These are phyloP conservation scores for Onychomys arenicola DNA, from an alignment of 2,797 vertebrate genomes.

Conservation along the genomic window DNA sequence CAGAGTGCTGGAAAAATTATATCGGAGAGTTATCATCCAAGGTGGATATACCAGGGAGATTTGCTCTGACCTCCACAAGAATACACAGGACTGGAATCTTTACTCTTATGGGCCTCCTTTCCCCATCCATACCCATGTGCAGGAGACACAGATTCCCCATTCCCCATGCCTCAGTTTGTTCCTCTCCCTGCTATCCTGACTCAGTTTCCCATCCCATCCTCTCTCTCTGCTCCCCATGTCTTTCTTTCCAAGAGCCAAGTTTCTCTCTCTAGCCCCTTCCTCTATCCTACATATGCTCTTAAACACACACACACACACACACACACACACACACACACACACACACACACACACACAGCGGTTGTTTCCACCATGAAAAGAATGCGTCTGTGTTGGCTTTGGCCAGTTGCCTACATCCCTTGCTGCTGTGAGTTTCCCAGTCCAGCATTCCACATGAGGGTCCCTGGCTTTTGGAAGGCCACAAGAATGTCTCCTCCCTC, in stretches of 20 bases:
- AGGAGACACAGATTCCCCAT: neutral
- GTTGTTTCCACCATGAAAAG: slow-evolving; percentile 80
- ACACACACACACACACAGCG: neutral
- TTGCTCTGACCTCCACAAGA: neutral
- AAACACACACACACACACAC: no score
- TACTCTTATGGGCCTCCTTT: neutral
- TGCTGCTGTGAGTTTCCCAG: slow-evolving; percentile 84
- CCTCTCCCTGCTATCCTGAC: neutral
- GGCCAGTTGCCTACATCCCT: slow-evolving; percentile 87
- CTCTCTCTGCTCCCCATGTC: neutral
- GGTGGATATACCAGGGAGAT: neutral
- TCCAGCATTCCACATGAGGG: slow-evolving; percentile 86
- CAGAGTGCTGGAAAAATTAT: neutral
- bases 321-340: neutral
- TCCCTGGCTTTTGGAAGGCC: slow-evolving; percentile 88
- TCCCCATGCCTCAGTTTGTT: neutral
- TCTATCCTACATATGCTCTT: neutral
- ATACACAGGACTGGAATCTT: neutral
- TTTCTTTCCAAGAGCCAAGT: neutral
- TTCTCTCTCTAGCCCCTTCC: neutral
- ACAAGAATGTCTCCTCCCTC: slow-evolving; percentile 87
- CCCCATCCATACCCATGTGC: neutral
- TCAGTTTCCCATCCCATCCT: neutral
- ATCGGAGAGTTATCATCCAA: neutral
- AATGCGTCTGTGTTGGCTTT: slow-evolving; percentile 87